Conservation (phyloP, 2,888 invertebrate genomes). For the Apodemia mormo region DNA sequence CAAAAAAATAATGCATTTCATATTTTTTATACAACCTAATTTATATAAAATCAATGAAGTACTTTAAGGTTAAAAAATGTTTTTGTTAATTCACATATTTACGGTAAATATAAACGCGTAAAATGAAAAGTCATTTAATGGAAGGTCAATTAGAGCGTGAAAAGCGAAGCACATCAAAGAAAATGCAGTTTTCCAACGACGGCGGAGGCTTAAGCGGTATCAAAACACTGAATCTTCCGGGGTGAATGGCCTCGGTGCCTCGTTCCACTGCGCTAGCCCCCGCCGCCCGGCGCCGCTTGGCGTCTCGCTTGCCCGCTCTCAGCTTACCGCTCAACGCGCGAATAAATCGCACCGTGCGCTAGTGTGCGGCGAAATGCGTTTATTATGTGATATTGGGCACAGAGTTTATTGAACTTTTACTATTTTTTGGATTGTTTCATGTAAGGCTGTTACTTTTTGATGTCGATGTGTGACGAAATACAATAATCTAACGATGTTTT, state of each 20-base stretch:
- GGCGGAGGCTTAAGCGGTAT: slow-evolving; percentile 74
- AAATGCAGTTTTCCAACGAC: slow-evolving; percentile 77
- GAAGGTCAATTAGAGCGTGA: slow-evolving; percentile 72
- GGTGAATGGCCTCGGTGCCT: slow-evolving; percentile 72
- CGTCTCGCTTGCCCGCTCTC: slow-evolving; percentile 49
- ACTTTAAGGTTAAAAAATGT: no score
- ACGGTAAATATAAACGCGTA: slow-evolving; percentile 14
- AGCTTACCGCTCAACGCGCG: slow-evolving; percentile 48
- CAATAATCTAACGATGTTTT: slow-evolving; percentile 19
- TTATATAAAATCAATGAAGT: no score
- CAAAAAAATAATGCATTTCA: no score
- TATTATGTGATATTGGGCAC: slow-evolving; percentile 74
- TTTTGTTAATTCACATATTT: no score
- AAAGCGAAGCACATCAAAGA: slow-evolving; percentile 77
- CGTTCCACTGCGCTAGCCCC: slow-evolving; percentile 59
- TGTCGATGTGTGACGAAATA: slow-evolving; percentile 16
- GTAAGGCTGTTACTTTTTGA: background rate
- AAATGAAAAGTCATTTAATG: slow-evolving; percentile 38
- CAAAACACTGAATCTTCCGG: slow-evolving; percentile 82
- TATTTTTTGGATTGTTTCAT: slow-evolving; percentile 30
- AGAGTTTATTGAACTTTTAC: slow-evolving; percentile 75
- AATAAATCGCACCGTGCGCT: slow-evolving; percentile 67
- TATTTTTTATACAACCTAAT: no score
- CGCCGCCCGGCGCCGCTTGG: slow-evolving; percentile 58
- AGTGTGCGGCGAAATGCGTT: slow-evolving; percentile 75